Conservation (phyloP, 2,113 vertebrate genomes). For the Lethenteron reissneri region DNA sequence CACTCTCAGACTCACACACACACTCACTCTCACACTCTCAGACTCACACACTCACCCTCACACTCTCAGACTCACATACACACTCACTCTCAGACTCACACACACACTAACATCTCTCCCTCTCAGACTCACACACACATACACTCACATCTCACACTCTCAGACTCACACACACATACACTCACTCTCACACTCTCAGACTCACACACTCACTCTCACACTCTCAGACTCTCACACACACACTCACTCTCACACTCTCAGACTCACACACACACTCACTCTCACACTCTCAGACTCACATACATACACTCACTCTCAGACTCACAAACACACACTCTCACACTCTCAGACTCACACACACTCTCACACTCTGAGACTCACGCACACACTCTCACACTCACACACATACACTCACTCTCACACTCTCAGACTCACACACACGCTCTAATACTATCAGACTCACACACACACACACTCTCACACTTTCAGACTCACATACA, state of each 20-base stretch:
- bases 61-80: not conserved
- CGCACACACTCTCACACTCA: slow-evolving; percentile 13
- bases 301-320: not conserved
- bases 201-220: not conserved
- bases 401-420: not conserved
- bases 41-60: slow-evolving; percentile 2
- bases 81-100: not conserved
- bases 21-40: slow-evolving; percentile 14
- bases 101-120: not conserved
- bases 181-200: slow-evolving; percentile 9
- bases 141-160: not conserved
- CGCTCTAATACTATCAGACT: slow-evolving; percentile 5
- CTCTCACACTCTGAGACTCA: not conserved
- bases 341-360: slow-evolving; percentile 6
- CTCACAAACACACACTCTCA: not conserved
- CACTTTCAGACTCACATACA: too few species aligned
- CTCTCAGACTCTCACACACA: too few species aligned
- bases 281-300: slow-evolving; percentile 11
- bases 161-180: not conserved
- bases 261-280: not conserved
- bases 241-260: not conserved
- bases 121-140: not conserved
- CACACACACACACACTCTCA: slow-evolving; percentile 11
- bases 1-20: slow-evolving; percentile 16
- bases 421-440: too few species aligned